Evolutionary conservation across 2,888 invertebrate species (phyloP).

Genomic region (Polydrusus tereticollis): DNA sequence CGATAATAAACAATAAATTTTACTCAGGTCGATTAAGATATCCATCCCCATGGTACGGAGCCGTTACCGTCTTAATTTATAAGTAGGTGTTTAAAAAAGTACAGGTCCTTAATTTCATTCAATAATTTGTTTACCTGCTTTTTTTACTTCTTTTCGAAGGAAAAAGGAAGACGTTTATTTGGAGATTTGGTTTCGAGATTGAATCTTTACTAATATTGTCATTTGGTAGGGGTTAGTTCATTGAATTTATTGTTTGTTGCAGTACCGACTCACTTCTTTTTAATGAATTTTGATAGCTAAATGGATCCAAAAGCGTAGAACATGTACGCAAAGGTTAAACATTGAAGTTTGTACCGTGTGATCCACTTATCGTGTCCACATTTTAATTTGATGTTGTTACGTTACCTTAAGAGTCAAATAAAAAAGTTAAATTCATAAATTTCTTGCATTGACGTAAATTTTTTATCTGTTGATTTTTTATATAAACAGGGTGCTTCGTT

Average conservation of each 20-base stretch:
- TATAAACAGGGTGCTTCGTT: no score
- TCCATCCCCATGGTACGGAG: slow-evolving; percentile 35
- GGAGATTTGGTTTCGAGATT: neutral
- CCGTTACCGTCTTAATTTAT: slow-evolving; percentile 45
- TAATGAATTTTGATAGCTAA: no score
- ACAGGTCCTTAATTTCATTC: slow-evolving; percentile 41
- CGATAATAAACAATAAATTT: slow-evolving; percentile 50
- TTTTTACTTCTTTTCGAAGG: neutral
- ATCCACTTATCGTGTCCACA: no score
- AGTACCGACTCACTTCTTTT: no score
- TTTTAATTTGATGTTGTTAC: no score
- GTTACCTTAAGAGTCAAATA: no score
- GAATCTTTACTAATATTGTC: neutral
- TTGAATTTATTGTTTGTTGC: neutral
- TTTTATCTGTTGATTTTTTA: no score
- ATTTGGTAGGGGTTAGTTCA: neutral
- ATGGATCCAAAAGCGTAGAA: no score
- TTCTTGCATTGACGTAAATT: no score
- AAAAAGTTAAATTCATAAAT: no score
- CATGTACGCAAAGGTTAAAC: no score
- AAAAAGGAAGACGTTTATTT: neutral
- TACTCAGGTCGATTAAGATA: slow-evolving; percentile 45
- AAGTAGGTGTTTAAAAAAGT: slow-evolving; percentile 35
- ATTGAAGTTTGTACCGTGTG: no score
- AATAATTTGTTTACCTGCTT: slow-evolving; percentile 38